phyloP scores from a whole-genome alignment of 2,888 invertebrate genomes.

The Thymelicus acteon region DNA sequence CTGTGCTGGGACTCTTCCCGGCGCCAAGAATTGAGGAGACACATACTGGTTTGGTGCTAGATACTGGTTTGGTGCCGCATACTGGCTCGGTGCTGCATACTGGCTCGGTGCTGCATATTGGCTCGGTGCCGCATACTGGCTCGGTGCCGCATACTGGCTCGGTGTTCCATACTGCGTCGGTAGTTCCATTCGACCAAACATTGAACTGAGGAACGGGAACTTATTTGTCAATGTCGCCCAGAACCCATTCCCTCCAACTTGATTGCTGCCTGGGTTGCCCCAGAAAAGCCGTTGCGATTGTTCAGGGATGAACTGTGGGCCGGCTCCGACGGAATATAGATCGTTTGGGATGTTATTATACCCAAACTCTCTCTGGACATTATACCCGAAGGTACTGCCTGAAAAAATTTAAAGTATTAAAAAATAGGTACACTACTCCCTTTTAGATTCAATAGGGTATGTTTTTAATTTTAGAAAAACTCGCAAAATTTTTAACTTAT shows the following conservation, averaged over 20 bases:
- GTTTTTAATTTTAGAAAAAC: too few species aligned
- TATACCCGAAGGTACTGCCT: slow-evolving; percentile 71
- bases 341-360: slow-evolving; percentile 70
- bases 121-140: slow-evolving; percentile 45
- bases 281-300: slow-evolving; percentile 76
- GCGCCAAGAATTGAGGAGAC: slow-evolving; percentile 43
- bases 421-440: too few species aligned
- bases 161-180: slow-evolving; percentile 63
- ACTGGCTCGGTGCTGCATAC: slow-evolving; percentile 43
- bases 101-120: slow-evolving; percentile 40
- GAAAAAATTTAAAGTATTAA: slow-evolving; percentile 45
- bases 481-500: too few species aligned
- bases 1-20: slow-evolving; percentile 47
- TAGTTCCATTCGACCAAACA: slow-evolving; percentile 76
- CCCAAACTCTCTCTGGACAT: slow-evolving; percentile 66
- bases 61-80: slow-evolving; percentile 42
- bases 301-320: slow-evolving; percentile 59
- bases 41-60: slow-evolving; percentile 55
- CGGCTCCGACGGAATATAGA: slow-evolving; percentile 61
- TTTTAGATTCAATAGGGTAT: too few species aligned
- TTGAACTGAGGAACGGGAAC: slow-evolving; percentile 72
- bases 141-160: slow-evolving; percentile 47
- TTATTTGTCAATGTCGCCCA: slow-evolving; percentile 77
- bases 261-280: slow-evolving; percentile 71
- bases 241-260: slow-evolving; percentile 74